Percentiles rank a stretch among this genome's conserved stretches.
These are phyloP conservation scores for Allacma fusca DNA, from an alignment of 2,888 invertebrate genomes.

Conservation along the genomic window DNA sequence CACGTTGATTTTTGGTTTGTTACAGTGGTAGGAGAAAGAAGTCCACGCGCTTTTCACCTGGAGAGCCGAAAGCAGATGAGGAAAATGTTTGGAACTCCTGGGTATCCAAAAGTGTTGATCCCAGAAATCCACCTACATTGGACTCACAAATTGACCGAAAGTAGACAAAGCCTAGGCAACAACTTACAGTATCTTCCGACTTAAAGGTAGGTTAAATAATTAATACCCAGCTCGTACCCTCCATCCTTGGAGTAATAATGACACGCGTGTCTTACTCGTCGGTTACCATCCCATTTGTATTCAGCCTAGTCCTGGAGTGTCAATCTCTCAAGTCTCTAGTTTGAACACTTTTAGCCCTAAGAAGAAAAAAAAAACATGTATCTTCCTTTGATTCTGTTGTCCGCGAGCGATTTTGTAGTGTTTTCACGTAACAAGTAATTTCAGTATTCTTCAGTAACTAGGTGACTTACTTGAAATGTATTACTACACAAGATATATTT, in stretches of 20 bases:
- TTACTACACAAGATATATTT: neutral
- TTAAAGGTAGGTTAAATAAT: slow-evolving; percentile 8
- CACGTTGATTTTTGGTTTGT: no score
- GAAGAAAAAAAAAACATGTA: neutral
- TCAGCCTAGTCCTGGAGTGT: neutral
- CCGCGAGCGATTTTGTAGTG: slow-evolving; percentile 7
- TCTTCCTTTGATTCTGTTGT: neutral
- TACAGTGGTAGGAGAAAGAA: slow-evolving; percentile 53
- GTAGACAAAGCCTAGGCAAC: slow-evolving; percentile 9
- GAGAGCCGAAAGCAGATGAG: slow-evolving; percentile 32
- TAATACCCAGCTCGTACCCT: neutral
- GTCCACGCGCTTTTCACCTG: slow-evolving; percentile 50
- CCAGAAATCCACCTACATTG: slow-evolving; percentile 28
- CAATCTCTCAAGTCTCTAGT: slow-evolving; percentile 5
- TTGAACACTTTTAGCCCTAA: neutral
- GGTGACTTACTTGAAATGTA: slow-evolving; percentile 2
- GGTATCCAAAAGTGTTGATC: slow-evolving; percentile 34
- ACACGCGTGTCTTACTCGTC: neutral
- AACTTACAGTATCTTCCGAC: neutral
- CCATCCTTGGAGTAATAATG: neutral
- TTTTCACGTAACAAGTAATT: slow-evolving; percentile 8
- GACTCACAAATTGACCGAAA: slow-evolving; percentile 45
- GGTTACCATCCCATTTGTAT: neutral
- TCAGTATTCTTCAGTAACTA: neutral
- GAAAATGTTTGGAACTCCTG: slow-evolving; percentile 26